These are phyloP conservation scores for Panagrolaimus sp. DNA, from an alignment of 1,140 invertebrate species.

Conservation along the genomic window DNA sequence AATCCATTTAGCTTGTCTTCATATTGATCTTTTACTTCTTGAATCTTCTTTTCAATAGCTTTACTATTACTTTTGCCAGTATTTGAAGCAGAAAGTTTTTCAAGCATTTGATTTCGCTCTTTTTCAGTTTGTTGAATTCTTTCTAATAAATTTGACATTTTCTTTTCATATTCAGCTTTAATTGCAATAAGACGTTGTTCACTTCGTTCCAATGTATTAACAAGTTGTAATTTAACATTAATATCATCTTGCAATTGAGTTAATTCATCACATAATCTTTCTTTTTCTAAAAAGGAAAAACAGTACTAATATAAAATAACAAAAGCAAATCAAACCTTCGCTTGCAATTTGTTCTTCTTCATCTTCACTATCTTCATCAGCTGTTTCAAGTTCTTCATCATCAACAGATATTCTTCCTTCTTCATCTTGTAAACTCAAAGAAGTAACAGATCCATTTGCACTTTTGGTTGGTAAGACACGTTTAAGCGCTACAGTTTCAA, in stretches of 20 bases:
- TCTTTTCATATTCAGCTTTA: slow-evolving; percentile 85
- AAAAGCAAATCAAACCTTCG: not conserved
- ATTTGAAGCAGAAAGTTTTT: slow-evolving; percentile 28
- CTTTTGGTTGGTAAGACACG: too few species aligned
- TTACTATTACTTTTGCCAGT: slow-evolving; percentile 24
- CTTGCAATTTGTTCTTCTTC: slow-evolving; percentile 26
- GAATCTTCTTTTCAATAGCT: slow-evolving; percentile 60
- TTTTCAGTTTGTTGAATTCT: slow-evolving; percentile 81
- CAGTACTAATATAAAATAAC: too few species aligned
- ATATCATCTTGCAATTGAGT: not conserved
- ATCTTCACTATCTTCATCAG: slow-evolving; percentile 53
- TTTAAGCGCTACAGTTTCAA: too few species aligned
- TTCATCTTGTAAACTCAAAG: slow-evolving; percentile 41
- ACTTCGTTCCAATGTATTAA: slow-evolving; percentile 83
- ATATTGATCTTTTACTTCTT: slow-evolving; percentile 82
- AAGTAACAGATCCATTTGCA: too few species aligned
- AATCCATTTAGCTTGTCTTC: slow-evolving; percentile 76
- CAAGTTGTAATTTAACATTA: slow-evolving; percentile 62
- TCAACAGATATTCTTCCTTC: slow-evolving; percentile 62
- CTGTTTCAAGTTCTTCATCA: slow-evolving; percentile 54
- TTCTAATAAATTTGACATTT: slow-evolving; percentile 77
- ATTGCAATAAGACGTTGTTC: slow-evolving; percentile 76
- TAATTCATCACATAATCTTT: not conserved
- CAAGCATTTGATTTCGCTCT: slow-evolving; percentile 75
- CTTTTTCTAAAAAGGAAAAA: too few species aligned